phyloP scores from a whole-genome alignment of 2,888 invertebrate genomes.

The Rhagophthalmus giganteus region DNA sequence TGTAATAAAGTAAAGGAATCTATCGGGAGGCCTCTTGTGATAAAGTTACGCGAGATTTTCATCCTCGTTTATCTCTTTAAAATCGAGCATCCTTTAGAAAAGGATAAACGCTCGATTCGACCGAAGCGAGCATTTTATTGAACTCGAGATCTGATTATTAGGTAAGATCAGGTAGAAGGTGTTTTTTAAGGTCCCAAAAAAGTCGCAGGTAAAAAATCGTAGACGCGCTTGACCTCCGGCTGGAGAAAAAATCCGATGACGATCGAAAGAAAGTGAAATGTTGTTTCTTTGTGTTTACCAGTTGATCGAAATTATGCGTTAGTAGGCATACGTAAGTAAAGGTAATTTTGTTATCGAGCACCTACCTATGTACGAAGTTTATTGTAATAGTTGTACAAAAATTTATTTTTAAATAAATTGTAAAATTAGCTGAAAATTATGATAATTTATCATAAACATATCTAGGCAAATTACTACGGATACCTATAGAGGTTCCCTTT shows the following conservation, averaged over 20 bases:
- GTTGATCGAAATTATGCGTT: too few relatives aligned
- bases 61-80: conserved; percentile 6
- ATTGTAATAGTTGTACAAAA: too few relatives aligned
- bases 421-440: too few relatives aligned
- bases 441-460: too few relatives aligned
- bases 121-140: conserved; percentile 33
- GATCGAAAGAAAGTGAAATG: conserved; percentile 26
- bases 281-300: conserved; percentile 2
- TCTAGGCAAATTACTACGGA: too few relatives aligned
- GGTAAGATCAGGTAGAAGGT: conserved; percentile 46
- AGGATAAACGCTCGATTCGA: conserved; percentile 5
- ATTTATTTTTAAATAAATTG: background rate
- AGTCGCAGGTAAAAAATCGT: conserved; percentile 42
- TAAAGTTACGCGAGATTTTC: background rate
- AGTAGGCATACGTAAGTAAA: background rate
- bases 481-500: too few relatives aligned
- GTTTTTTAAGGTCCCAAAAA: conserved; percentile 35
- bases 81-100: background rate
- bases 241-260: conserved; percentile 24
- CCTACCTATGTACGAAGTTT: too few relatives aligned
- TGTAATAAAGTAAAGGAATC: conserved; percentile 30
- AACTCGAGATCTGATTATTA: conserved; percentile 43
- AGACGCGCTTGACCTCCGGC: conserved; percentile 30
- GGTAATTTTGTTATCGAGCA: conserved; percentile 2
- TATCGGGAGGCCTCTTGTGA: conserved; percentile 14